Percentiles rank a stretch among this genome's conserved stretches.
phyloP scores from a whole-genome alignment of 2,888 invertebrate species.

The Phymatocera aterrima region DNA sequence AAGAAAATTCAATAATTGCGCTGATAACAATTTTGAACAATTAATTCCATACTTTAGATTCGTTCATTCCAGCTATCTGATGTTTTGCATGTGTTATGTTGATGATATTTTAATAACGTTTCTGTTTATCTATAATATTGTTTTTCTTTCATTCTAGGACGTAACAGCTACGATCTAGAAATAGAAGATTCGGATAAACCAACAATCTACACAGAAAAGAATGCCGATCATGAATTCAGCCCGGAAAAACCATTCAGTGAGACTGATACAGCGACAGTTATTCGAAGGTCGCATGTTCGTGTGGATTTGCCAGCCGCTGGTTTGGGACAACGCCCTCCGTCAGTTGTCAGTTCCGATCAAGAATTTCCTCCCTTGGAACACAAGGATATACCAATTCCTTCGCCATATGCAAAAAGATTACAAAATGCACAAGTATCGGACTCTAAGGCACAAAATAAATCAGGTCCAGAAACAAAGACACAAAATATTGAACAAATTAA shows the following conservation, averaged over 20 bases:
- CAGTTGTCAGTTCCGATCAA: conserved; percentile 79
- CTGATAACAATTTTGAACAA: conserved; percentile 4
- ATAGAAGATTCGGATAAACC: conserved; percentile 65
- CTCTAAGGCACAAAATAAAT: conserved; percentile 14
- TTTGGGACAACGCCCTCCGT: conserved; percentile 80
- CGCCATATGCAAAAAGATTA: conserved; percentile 62
- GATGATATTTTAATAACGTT: not conserved
- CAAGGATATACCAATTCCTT: conserved; percentile 66
- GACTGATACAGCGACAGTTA: conserved; percentile 68
- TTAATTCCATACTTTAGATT: not conserved
- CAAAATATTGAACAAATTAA: conserved; percentile 49
- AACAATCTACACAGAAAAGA: conserved; percentile 61
- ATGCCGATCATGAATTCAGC: conserved; percentile 58
- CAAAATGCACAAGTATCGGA: conserved; percentile 48
- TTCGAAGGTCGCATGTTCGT: conserved; percentile 75
- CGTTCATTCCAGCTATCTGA: not conserved
- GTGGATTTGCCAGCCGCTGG: conserved; percentile 81
- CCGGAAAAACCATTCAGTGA: conserved; percentile 66
- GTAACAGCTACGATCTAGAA: conserved; percentile 71
- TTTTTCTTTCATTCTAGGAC: conserved; percentile 57
- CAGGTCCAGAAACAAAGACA: conserved; percentile 51
- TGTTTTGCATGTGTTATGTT: not conserved
- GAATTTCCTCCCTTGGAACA: conserved; percentile 67
- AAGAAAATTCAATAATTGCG: not conserved
- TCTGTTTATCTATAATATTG: not conserved